A percentile compares a stretch with the other conserved stretches of the same genome.
These are phyloP conservation scores for Catocala fraxini DNA, from an alignment of 2,888 invertebrate species.

Conservation along the genomic window DNA sequence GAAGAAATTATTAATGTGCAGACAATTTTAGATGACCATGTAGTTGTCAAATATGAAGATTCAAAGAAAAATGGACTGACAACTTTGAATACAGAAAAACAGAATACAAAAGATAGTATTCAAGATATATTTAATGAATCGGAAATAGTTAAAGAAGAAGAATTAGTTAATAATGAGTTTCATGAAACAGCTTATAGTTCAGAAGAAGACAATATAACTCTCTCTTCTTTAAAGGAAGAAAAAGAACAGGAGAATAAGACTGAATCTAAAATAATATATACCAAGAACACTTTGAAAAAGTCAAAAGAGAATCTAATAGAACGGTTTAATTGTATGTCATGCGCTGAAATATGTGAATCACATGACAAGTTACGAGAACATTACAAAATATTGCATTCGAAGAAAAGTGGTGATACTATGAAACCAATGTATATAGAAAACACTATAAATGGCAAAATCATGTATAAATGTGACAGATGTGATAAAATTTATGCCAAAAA, in stretches of 20 bases:
- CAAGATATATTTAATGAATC: conserved; percentile 1
- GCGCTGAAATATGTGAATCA: conserved; percentile 53
- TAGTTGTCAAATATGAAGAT: conserved; percentile 11
- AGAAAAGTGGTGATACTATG: conserved; percentile 12
- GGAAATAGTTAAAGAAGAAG: conserved; percentile 18
- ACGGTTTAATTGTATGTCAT: conserved; percentile 59
- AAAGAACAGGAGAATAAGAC: not conserved
- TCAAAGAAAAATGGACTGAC: conserved; percentile 7
- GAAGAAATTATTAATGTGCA: conserved; percentile 13
- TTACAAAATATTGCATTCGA: conserved; percentile 56
- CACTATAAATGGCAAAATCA: conserved; percentile 30
- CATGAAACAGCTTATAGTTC: conserved; percentile 18
- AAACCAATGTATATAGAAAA: conserved; percentile 38
- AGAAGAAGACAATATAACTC: conserved; percentile 23
- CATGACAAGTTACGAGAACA: conserved; percentile 59
- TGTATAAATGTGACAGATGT: conserved; percentile 67
- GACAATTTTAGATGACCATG: not conserved
- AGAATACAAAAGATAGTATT: not conserved
- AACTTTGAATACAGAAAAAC: not conserved
- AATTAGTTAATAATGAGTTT: conserved; percentile 2
- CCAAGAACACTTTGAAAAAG: not conserved
- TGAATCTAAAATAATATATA: conserved; percentile 1
- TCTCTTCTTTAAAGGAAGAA: conserved; percentile 14
- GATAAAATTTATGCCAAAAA: conserved; percentile 57
- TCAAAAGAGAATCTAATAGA: conserved; percentile 13